Evolutionary conservation across 35 echinoderm and acorn worm species (phyloP).

Genomic region (Ptychodera flava): DNA sequence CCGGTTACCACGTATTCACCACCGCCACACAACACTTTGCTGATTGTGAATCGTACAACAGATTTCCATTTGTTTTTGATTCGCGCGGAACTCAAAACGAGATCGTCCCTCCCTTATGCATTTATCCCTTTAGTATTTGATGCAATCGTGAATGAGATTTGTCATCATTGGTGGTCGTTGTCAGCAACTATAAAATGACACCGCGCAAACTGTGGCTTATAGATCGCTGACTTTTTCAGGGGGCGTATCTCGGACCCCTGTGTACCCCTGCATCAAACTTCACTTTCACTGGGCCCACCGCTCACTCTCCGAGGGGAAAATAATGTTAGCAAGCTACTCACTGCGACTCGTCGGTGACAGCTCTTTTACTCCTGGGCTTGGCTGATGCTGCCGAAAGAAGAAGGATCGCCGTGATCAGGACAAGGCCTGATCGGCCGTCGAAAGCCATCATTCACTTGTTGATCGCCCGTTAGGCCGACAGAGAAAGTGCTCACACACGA

Average conservation of each 20-base stretch:
- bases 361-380: neutral
- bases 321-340: neutral
- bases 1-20: too few species aligned
- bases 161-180: neutral
- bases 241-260: neutral
- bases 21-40: too few species aligned
- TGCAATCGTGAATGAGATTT: too few species aligned
- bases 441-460: neutral
- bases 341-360: neutral
- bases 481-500: neutral
- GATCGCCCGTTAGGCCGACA: neutral
- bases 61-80: neutral
- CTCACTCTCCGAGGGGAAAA: neutral
- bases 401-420: neutral
- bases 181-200: neutral
- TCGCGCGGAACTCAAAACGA: too few species aligned
- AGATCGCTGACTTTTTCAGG: neutral
- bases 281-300: neutral
- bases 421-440: neutral
- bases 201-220: neutral
- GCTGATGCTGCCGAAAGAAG: neutral
- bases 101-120: too few species aligned
- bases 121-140: too few species aligned
- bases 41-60: neutral
- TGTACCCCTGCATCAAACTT: neutral